Evolutionary conservation across 2,797 vertebrate species (phyloP).

Genomic region (Sebastes kiyomatsui): DNA sequence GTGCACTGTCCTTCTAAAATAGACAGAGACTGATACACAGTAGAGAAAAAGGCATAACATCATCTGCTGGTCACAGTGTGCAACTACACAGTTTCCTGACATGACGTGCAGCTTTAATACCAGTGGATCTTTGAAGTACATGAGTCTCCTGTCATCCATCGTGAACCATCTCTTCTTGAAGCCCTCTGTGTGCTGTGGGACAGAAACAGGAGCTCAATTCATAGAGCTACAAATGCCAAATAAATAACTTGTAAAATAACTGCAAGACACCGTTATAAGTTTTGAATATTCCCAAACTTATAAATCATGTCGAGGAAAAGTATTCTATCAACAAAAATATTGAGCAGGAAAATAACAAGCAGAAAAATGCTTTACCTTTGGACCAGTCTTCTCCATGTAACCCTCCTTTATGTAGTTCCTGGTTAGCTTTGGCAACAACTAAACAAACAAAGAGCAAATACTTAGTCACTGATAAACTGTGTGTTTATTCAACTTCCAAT

Average conservation of each 20-base stretch:
- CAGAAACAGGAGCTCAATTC: neutral
- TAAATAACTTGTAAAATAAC: neutral
- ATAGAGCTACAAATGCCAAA: neutral
- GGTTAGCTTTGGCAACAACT: slow-evolving; percentile 94
- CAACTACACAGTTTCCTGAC: neutral
- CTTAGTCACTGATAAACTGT: neutral
- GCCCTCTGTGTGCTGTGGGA: slow-evolving; percentile 91
- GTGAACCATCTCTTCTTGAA: slow-evolving; percentile 99
- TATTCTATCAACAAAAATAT: neutral
- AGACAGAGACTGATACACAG: neutral
- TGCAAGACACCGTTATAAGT: neutral
- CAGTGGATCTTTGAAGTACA: slow-evolving; percentile 99
- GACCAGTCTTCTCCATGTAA: slow-evolving; percentile 98
- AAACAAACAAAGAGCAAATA: slow-evolving; percentile 2
- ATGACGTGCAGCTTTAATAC: slow-evolving; percentile 73
- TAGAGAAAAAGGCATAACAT: neutral
- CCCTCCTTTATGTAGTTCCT: slow-evolving; percentile 95
- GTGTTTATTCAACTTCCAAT: neutral
- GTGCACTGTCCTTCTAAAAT: neutral
- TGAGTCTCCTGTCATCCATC: slow-evolving; percentile 94
- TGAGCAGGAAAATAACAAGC: neutral
- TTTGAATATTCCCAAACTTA: neutral
- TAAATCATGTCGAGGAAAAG: neutral
- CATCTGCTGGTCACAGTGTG: slow-evolving; percentile 23
- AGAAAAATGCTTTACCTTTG: slow-evolving; percentile 84